Conservation (phyloP, 2,797 vertebrate species). For the Anas capensis region DNA sequence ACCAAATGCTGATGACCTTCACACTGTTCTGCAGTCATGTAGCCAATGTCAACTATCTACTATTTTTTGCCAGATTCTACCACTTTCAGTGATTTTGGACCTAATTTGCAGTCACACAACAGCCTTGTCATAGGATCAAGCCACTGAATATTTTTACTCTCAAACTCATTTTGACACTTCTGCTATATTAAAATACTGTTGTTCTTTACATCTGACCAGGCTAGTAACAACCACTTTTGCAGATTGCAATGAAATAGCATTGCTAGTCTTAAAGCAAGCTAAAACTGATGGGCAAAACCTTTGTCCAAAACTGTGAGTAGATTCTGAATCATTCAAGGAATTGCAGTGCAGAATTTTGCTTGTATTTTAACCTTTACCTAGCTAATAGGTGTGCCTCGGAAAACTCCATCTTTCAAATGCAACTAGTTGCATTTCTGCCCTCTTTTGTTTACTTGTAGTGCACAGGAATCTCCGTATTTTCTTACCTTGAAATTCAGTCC, state of each 20-base stretch:
- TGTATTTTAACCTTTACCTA: neutral
- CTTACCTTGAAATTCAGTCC: neutral
- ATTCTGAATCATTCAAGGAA: neutral
- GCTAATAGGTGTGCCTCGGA: neutral
- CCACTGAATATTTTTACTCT: neutral
- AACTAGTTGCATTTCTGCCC: neutral
- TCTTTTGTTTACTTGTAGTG: neutral
- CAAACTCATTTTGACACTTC: neutral
- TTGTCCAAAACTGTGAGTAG: neutral
- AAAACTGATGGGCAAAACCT: neutral
- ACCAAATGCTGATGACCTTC: neutral
- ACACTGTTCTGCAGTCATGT: neutral
- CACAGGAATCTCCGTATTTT: neutral
- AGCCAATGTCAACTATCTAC: neutral
- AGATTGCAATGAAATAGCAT: neutral
- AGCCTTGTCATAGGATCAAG: neutral
- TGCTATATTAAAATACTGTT: neutral
- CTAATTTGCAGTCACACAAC: neutral
- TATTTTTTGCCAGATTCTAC: neutral
- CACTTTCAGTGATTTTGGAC: neutral
- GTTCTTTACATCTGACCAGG: accelerated
- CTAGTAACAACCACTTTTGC: neutral
- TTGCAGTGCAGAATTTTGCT: neutral
- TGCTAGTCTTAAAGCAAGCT: neutral
- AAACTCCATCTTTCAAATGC: neutral